Evolutionary conservation across 2,797 vertebrate species (phyloP), one percentile per base, ranked within the genome.

Genomic region (Silurus lanzhouensis): DNA sequence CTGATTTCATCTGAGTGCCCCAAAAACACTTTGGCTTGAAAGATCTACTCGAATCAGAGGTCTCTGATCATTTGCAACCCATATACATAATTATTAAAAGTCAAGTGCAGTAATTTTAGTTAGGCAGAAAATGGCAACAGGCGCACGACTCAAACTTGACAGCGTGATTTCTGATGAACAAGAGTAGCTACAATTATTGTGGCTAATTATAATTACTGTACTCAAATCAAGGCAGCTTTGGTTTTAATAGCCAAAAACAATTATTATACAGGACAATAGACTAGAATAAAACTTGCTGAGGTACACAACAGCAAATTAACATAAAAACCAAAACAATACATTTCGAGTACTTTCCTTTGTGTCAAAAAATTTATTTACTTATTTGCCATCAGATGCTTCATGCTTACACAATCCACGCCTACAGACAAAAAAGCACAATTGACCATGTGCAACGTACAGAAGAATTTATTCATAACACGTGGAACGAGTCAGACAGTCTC

Each of bases 301-400:
- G 58, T 66, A 38, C 20, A 80, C n/a, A 61, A 63, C 46, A 38
- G 14, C 6, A 0, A 60, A 82, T 85, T 25, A 68, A 15, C 31
- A 44, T 38, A 13, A n/a, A 76, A 58, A 20, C 58, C 20, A 75
- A 4, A 48, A 81, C 84, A 74, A 38, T 72, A 3, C 31, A 3
- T 31, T 13, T 64, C 2, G 6, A 64, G 61, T 31, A 19, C 46
- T 52, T 55, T 8, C 8, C 19, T 5, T 78, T 44, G 20, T 15
- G 10, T n/a, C 13, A 63, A 5, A 79, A 44, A 22, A 44, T 27
- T 44, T 79, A n/a, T 55, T 58, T 83, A 63, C 31, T 38, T 38
- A 85, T n/a, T 57, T 75, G 74, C n/a, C 22, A 82, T 31, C 68
- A 71, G 25, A 83, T 83, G 85, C 82, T 31, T 82, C 63, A 82